Percentiles rank a stretch among this genome's conserved stretches.
Conservation (phyloP, 2,113 vertebrate genomes). For the Turdus rufiventris region DNA sequence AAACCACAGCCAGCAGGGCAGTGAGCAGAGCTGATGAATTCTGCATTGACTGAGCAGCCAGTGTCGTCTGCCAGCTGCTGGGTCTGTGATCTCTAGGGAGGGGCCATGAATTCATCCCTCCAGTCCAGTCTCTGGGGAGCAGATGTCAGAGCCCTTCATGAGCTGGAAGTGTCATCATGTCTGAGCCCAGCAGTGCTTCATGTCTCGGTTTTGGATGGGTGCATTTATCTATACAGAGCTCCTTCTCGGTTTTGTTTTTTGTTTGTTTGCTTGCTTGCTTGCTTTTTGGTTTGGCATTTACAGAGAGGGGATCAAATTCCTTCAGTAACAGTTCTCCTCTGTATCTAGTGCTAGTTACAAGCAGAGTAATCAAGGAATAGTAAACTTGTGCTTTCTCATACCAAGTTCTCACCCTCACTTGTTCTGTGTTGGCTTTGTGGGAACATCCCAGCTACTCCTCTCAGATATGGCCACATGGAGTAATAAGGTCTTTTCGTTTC, state of each 20-base stretch:
- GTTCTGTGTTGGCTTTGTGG: neutral
- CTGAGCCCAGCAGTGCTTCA: neutral
- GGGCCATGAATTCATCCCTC: neutral
- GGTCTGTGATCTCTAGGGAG: neutral
- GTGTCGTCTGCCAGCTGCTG: neutral
- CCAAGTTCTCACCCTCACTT: neutral
- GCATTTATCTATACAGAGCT: neutral
- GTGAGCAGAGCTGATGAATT: neutral
- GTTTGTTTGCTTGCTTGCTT: neutral
- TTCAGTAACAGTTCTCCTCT: neutral
- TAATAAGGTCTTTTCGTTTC: neutral
- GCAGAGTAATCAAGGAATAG: neutral
- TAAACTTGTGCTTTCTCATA: neutral
- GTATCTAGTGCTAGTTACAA: neutral
- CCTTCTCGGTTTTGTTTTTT: neutral
- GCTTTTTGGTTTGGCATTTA: neutral
- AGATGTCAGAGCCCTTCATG: neutral
- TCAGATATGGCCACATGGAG: neutral
- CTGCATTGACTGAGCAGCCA: neutral
- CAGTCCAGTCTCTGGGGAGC: neutral
- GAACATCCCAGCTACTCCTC: neutral
- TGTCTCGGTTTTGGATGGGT: neutral
- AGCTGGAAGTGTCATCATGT: neutral
- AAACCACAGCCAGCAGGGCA: neutral
- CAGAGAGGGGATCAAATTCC: neutral